Evolutionary conservation across 2,888 invertebrate species (phyloP).

Genomic region (Eupithecia exiguata): DNA sequence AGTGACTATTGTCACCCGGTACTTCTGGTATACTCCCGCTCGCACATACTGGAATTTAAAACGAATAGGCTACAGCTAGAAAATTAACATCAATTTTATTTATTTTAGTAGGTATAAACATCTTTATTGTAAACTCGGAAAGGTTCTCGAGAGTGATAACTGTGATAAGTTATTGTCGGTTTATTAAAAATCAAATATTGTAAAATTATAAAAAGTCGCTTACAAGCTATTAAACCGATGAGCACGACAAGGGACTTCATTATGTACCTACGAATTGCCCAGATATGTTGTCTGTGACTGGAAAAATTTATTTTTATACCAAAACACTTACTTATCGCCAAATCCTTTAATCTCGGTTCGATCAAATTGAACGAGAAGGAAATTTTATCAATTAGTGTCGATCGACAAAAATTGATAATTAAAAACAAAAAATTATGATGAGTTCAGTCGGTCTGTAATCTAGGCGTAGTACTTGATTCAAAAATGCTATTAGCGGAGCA

Average conservation of each 20-base stretch:
- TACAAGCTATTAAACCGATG: background rate
- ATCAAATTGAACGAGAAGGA: background rate
- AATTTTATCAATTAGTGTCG: background rate
- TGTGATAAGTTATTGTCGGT: background rate
- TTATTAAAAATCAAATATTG: background rate
- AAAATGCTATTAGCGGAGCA: too few relatives aligned
- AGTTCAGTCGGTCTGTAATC: too few relatives aligned
- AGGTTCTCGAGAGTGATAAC: background rate
- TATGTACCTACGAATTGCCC: background rate
- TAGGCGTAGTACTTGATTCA: too few relatives aligned
- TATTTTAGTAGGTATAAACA: too few relatives aligned
- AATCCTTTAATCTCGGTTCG: constrained; percentile 9
- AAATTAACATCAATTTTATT: too few relatives aligned
- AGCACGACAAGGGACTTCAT: constrained; percentile 7
- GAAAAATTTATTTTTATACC: background rate
- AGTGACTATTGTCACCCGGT: constrained; percentile 74
- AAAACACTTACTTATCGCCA: constrained; percentile 9
- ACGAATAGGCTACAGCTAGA: background rate
- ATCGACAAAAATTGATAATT: too few relatives aligned
- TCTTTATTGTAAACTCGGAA: background rate
- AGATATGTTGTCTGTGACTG: background rate
- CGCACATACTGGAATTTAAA: constrained; percentile 57
- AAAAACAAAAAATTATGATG: too few relatives aligned
- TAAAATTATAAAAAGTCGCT: background rate
- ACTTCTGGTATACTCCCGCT: constrained; percentile 56